phyloP scores from a whole-genome alignment of 2,113 vertebrate species.

The Leucosticte australis region DNA sequence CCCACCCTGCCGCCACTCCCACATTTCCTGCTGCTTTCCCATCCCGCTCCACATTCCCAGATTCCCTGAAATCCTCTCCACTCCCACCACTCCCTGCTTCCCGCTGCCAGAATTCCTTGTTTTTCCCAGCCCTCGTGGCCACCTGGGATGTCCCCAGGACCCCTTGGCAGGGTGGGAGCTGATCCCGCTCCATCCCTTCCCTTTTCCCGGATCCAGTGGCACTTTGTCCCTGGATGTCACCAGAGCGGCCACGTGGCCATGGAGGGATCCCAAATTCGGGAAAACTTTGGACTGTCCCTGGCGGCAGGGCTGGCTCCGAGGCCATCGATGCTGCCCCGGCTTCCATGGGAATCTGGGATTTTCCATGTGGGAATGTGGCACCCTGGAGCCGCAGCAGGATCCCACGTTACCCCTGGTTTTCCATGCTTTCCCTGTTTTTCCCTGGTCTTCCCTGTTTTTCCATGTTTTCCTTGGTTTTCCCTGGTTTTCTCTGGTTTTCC shows the following conservation, averaged over 20 bases:
- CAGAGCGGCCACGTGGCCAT: fast-evolving
- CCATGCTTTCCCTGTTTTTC: too few relatives aligned
- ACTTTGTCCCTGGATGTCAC: neutral
- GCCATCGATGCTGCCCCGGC: fast-evolving
- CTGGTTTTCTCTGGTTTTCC: neutral
- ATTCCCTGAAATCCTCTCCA: neutral
- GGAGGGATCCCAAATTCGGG: neutral
- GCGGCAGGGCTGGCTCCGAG: neutral
- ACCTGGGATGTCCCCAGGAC: neutral
- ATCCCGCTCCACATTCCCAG: neutral
- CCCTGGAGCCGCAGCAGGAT: neutral
- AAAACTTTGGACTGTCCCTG: neutral
- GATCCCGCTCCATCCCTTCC: neutral
- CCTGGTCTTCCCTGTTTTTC: too few relatives aligned
- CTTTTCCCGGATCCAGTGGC: neutral
- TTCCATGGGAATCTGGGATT: neutral
- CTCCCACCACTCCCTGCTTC: neutral
- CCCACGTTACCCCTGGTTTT: too few relatives aligned
- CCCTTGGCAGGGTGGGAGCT: neutral
- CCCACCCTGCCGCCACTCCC: neutral
- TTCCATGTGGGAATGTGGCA: neutral
- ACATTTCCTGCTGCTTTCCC: neutral
- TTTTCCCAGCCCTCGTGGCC: fast-evolving
- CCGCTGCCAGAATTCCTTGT: neutral
- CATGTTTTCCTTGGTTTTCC: too few relatives aligned